Conservation (phyloP, 1,140 invertebrate species). For the Caenorhabditis briggsae region DNA sequence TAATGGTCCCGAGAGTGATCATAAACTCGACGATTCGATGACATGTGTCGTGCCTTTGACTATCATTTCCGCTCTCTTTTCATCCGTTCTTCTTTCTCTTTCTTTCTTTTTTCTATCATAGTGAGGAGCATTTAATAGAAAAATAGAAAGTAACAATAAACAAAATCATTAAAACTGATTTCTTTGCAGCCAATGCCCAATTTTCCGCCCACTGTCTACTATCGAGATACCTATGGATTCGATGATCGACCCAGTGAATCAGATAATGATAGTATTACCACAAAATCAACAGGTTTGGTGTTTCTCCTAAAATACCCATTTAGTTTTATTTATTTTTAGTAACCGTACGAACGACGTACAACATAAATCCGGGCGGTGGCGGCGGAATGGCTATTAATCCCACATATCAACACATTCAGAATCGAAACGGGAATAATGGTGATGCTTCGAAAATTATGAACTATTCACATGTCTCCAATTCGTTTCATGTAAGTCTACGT, state of each 20-base stretch:
- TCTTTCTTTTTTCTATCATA: not conserved
- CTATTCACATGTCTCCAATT: slow-evolving; percentile 60
- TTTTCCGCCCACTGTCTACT: slow-evolving; percentile 76
- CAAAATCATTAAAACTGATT: slow-evolving; percentile 1
- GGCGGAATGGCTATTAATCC: slow-evolving; percentile 39
- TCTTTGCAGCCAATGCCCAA: slow-evolving; percentile 70
- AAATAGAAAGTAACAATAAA: not conserved
- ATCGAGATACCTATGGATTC: slow-evolving; percentile 75
- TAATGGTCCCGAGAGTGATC: slow-evolving; percentile 8
- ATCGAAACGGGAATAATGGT: slow-evolving; percentile 66
- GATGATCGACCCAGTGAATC: slow-evolving; percentile 64
- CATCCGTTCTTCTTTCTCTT: slow-evolving; percentile 13
- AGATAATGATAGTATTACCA: slow-evolving; percentile 70
- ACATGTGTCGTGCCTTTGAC: slow-evolving; percentile 53
- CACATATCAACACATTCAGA: slow-evolving; percentile 57
- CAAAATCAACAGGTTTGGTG: slow-evolving; percentile 73
- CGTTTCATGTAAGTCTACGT: slow-evolving; percentile 68
- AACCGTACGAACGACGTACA: slow-evolving; percentile 70
- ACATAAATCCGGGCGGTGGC: slow-evolving; percentile 68
- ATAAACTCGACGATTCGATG: slow-evolving; percentile 21
- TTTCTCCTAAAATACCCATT: not conserved
- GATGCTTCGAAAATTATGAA: slow-evolving; percentile 65
- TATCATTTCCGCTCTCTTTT: slow-evolving; percentile 19
- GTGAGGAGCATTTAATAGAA: not conserved
- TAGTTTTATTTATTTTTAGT: not conserved